phyloP scores from a whole-genome alignment of 2,888 invertebrate genomes.

The Metalampra italica region DNA sequence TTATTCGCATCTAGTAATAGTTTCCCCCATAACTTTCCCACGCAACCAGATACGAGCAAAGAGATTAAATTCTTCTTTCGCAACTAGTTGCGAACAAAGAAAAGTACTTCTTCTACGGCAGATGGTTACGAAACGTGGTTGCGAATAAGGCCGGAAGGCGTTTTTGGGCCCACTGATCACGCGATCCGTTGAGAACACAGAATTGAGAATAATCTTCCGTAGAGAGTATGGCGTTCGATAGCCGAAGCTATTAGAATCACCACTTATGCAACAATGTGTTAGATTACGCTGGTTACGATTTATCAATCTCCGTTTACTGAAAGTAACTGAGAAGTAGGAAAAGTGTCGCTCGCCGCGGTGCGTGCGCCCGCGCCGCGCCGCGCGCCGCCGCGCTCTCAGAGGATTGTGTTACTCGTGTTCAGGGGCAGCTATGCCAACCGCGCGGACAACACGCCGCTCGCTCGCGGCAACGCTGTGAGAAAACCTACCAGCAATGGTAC shows the following conservation, averaged over 20 bases:
- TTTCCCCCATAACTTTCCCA: no score
- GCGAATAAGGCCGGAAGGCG: no score
- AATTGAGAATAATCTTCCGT: no score
- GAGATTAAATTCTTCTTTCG: no score
- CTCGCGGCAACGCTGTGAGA: slow-evolving; percentile 34
- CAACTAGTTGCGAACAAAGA: no score
- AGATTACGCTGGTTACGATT: slow-evolving; percentile 52
- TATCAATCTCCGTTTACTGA: slow-evolving; percentile 53
- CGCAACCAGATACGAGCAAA: no score
- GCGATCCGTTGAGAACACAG: no score
- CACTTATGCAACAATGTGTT: slow-evolving; percentile 38
- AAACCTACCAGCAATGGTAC: slow-evolving; percentile 10
- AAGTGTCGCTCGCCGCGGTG: slow-evolving; percentile 54
- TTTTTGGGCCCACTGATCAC: no score
- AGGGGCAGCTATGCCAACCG: slow-evolving; percentile 16
- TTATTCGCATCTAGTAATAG: no score
- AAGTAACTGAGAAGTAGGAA: slow-evolving; percentile 70
- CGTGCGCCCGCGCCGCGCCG: slow-evolving; percentile 46
- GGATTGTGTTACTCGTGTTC: slow-evolving; percentile 54
- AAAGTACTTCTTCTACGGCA: no score
- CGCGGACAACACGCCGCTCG: slow-evolving; percentile 15
- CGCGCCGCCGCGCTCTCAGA: slow-evolving; percentile 58
- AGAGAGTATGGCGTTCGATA: no score
- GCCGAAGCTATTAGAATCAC: not conserved
- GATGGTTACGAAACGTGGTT: no score